A percentile compares a stretch with the other conserved stretches of the same genome.
These are phyloP conservation scores for Himalopsyche phryganea DNA, from an alignment of 1,140 invertebrate species.

Conservation along the genomic window DNA sequence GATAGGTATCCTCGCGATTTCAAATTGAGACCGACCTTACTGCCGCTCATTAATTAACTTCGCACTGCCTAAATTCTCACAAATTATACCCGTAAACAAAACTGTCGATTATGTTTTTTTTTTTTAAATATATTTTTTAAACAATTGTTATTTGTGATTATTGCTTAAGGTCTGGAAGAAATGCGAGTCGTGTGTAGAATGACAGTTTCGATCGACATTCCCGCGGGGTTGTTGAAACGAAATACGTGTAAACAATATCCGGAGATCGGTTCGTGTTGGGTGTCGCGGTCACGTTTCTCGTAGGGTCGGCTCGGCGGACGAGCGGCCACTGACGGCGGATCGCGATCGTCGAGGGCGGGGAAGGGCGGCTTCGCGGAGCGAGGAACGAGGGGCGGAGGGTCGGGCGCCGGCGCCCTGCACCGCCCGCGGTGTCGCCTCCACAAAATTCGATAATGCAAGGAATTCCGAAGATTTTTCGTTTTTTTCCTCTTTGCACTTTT, in stretches of 20 bases:
- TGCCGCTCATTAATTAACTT: neutral
- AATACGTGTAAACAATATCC: slow-evolving; percentile 21
- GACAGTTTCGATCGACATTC: neutral
- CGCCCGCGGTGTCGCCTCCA: slow-evolving; percentile 16
- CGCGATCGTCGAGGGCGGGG: slow-evolving; percentile 22
- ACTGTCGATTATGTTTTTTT: neutral
- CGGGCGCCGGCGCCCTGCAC: slow-evolving; percentile 43
- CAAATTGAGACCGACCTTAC: too few relatives aligned
- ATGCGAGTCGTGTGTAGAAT: neutral
- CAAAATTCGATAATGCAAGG: slow-evolving; percentile 35
- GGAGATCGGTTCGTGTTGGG: neutral
- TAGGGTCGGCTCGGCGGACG: slow-evolving; percentile 13
- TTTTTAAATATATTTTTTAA: neutral
- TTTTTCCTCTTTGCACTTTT: slow-evolving; percentile 5
- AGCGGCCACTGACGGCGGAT: slow-evolving; percentile 29
- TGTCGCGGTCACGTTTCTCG: slow-evolving; percentile 8
- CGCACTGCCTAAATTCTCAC: neutral
- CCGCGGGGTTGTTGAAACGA: slow-evolving; percentile 2
- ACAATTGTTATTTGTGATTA: neutral
- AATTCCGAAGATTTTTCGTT: slow-evolving; percentile 31
- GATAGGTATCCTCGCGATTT: too few relatives aligned
- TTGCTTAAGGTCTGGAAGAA: too few relatives aligned
- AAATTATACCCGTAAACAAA: neutral
- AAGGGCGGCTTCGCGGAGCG: slow-evolving; percentile 14
- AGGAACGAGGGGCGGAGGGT: slow-evolving; percentile 18